Conservation (phyloP, 2,888 invertebrate genomes). For the Pharmacophagus antenor region DNA sequence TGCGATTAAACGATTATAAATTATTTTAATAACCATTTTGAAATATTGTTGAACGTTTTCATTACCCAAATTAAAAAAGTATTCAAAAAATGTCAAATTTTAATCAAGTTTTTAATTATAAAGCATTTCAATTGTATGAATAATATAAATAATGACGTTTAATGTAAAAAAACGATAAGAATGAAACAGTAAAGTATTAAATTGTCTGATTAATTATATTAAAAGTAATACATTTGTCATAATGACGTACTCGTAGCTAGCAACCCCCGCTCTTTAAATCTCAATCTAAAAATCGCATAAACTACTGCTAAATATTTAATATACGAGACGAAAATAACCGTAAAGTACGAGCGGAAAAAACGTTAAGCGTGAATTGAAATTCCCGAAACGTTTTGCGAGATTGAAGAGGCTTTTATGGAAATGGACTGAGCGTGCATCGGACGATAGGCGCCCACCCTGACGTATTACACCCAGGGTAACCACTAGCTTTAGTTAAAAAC, state of each 20-base stretch:
- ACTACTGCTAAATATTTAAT: constrained; percentile 43
- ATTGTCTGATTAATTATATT: constrained; percentile 10
- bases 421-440: constrained; percentile 71
- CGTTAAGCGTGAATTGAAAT: constrained; percentile 76
- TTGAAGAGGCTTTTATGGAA: constrained; percentile 81
- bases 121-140: neutral
- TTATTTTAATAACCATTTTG: too few relatives aligned
- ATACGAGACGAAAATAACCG: constrained; percentile 37
- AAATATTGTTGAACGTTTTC: too few relatives aligned
- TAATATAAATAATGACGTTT: neutral
- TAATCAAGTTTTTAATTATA: too few relatives aligned
- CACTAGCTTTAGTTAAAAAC: constrained; percentile 1
- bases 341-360: constrained; percentile 48
- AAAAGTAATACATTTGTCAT: constrained; percentile 3
- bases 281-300: constrained; percentile 39
- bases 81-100: too few relatives aligned
- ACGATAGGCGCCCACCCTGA: constrained; percentile 58
- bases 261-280: constrained; percentile 10
- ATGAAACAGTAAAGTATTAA: too few relatives aligned
- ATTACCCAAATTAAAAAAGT: too few relatives aligned
- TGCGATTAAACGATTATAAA: too few relatives aligned
- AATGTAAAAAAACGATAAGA: neutral
- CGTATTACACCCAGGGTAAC: constrained; percentile 34
- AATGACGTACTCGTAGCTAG: neutral
- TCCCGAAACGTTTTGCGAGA: constrained; percentile 77